Percentiles rank a stretch among this genome's conserved stretches.
These are phyloP conservation scores for Polia nebulosa DNA, from an alignment of 2,888 invertebrate genomes.

Conservation along the genomic window DNA sequence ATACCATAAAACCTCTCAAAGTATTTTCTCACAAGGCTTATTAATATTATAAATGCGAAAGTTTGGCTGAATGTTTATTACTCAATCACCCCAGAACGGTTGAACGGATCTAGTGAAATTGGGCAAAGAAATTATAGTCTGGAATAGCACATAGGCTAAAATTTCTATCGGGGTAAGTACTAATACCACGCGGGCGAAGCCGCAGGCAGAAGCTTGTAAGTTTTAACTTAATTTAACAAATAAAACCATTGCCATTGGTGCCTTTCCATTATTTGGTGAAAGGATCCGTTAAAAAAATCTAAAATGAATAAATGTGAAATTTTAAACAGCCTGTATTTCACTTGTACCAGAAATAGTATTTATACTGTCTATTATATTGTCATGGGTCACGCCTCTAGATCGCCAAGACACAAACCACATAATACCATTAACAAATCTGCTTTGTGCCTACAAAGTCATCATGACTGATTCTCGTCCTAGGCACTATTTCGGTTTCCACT, in stretches of 20 bases:
- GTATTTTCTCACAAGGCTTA: too few relatives aligned
- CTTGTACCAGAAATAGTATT: slow-evolving; percentile 22
- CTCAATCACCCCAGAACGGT: too few relatives aligned
- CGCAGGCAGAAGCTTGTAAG: neutral
- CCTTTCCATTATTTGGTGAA: neutral
- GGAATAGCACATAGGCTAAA: too few relatives aligned
- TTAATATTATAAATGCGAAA: too few relatives aligned
- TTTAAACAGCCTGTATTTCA: slow-evolving; percentile 56
- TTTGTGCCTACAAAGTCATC: slow-evolving; percentile 24
- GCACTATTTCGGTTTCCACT: slow-evolving; percentile 83
- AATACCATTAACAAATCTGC: slow-evolving; percentile 35
- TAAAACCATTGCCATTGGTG: neutral
- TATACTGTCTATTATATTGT: slow-evolving; percentile 26
- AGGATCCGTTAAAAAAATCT: neutral
- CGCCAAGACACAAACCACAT: slow-evolving; percentile 6
- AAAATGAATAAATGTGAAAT: slow-evolving; percentile 1
- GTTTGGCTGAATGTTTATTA: too few relatives aligned
- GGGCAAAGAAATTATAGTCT: too few relatives aligned
- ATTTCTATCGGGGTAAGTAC: too few relatives aligned
- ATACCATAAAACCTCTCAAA: too few relatives aligned
- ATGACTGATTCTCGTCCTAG: slow-evolving; percentile 73
- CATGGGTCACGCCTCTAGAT: neutral
- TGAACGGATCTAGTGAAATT: too few relatives aligned
- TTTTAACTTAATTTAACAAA: neutral
- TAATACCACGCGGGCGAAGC: too few relatives aligned